Evolutionary conservation across 64 coral and sea anemone genomes (phyloP).

Genomic region (Cladopsammia gracilis): DNA sequence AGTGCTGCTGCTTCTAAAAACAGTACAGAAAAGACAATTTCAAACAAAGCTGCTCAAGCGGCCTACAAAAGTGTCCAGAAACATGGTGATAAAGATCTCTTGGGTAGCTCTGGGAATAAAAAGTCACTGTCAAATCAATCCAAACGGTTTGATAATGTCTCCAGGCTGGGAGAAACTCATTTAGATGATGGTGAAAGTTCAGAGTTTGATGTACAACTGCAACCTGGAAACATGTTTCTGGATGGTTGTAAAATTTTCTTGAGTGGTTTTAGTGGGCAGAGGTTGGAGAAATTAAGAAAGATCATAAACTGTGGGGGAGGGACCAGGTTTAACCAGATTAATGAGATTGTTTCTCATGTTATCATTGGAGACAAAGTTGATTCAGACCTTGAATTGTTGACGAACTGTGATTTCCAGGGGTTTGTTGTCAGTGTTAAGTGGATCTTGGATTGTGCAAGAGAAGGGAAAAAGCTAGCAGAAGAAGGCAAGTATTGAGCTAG

Average conservation of each 20-base stretch:
- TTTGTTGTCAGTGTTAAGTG: constrained; percentile 84
- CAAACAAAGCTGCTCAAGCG: constrained; percentile 80
- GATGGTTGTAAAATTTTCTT: constrained; percentile 96
- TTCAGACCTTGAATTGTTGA: constrained; percentile 77
- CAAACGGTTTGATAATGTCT: constrained; percentile 5
- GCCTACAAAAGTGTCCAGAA: constrained; percentile 90
- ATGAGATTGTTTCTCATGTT: constrained; percentile 96
- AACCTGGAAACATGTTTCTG: constrained; percentile 85
- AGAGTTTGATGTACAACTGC: constrained; percentile 1
- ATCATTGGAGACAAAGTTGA: constrained; percentile 73
- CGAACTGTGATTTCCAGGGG: constrained; percentile 77
- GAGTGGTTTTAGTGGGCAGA: constrained; percentile 89
- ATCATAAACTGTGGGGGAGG: constrained; percentile 93
- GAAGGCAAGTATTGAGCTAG: constrained; percentile 54
- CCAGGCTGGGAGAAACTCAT: constrained; percentile 15
- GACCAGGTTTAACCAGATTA: constrained; percentile 97
- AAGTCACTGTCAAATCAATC: constrained; percentile 15
- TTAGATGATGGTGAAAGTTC: not conserved
- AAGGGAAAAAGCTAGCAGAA: constrained; percentile 79
- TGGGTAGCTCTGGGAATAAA: constrained; percentile 7
- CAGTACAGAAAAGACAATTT: constrained; percentile 3
- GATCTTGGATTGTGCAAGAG: constrained; percentile 92
- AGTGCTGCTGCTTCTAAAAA: constrained; percentile 42
- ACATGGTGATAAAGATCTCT: constrained; percentile 77
- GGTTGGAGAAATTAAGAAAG: constrained; percentile 88